Percentiles rank a stretch among this genome's conserved stretches.
Evolutionary conservation across 2,113 vertebrate genomes (phyloP).

Genomic region (Sapayoa aenigma): DNA sequence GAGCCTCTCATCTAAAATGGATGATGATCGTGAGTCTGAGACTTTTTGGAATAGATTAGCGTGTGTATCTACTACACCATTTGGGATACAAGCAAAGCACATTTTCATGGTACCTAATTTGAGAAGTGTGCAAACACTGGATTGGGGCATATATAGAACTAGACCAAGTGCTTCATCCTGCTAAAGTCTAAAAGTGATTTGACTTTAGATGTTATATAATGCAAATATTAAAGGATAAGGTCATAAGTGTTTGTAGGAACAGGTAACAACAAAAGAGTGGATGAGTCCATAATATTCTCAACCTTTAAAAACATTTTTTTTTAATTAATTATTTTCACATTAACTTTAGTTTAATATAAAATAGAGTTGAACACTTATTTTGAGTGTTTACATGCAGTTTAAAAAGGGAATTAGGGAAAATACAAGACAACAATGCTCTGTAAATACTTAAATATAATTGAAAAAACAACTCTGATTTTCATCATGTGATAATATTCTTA

Average conservation of each 20-base stretch:
- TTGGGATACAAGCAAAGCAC: background rate
- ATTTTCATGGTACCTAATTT: background rate
- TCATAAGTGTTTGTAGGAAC: constrained; percentile 35
- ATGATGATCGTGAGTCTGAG: background rate
- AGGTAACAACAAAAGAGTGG: constrained; percentile 29
- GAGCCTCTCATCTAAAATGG: background rate
- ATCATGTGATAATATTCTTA: background rate
- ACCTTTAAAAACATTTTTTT: background rate
- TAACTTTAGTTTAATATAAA: constrained; percentile 1
- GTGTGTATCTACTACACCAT: background rate
- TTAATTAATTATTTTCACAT: background rate
- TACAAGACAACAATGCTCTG: background rate
- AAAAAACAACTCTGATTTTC: background rate
- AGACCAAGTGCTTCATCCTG: background rate
- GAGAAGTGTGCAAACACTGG: background rate
- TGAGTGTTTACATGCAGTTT: background rate
- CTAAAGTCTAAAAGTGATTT: background rate
- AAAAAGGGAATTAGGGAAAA: background rate
- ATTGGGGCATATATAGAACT: background rate
- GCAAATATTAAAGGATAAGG: constrained; percentile 17
- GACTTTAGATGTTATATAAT: background rate
- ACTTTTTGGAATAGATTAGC: background rate
- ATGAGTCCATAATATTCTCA: constrained; percentile 8
- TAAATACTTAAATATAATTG: background rate
- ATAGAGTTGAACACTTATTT: background rate